phyloP scores from a whole-genome alignment of 2,113 vertebrate genomes.

The Amblyornis subalaris region DNA sequence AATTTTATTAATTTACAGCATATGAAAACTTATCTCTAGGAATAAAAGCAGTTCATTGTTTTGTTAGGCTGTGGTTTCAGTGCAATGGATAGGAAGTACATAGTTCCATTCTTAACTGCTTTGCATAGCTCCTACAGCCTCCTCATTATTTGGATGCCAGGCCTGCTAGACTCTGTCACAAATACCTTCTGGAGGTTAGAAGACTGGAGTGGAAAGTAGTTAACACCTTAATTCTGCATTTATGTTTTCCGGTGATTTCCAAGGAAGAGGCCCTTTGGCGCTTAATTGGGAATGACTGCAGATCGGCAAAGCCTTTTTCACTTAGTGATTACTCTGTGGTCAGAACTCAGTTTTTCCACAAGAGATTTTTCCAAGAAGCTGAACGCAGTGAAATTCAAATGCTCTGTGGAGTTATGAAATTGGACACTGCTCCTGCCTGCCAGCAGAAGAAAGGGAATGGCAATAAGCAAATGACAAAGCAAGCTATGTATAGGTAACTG shows the following conservation, averaged over 20 bases:
- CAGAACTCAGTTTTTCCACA: background rate
- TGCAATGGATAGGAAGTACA: background rate
- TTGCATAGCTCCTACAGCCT: background rate
- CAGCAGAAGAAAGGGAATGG: background rate
- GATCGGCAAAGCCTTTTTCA: background rate
- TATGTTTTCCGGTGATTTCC: background rate
- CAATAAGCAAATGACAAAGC: background rate
- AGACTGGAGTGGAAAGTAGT: background rate
- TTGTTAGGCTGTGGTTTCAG: background rate
- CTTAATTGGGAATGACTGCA: background rate
- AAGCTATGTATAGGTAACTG: background rate
- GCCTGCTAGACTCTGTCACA: background rate
- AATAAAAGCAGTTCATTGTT: background rate
- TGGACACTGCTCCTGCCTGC: background rate
- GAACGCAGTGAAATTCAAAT: background rate
- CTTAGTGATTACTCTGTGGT: background rate
- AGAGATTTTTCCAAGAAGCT: background rate
- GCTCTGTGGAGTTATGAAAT: background rate
- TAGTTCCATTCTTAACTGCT: background rate
- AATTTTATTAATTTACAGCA: background rate
- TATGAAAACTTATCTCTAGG: background rate
- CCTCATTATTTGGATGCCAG: background rate
- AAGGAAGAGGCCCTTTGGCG: background rate
- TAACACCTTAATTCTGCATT: background rate
- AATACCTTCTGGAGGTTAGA: background rate